Percentiles rank a stretch among this genome's conserved stretches.
Evolutionary conservation across 1,140 invertebrate species (phyloP).

Genomic region (Oedothorax gibbosus): DNA sequence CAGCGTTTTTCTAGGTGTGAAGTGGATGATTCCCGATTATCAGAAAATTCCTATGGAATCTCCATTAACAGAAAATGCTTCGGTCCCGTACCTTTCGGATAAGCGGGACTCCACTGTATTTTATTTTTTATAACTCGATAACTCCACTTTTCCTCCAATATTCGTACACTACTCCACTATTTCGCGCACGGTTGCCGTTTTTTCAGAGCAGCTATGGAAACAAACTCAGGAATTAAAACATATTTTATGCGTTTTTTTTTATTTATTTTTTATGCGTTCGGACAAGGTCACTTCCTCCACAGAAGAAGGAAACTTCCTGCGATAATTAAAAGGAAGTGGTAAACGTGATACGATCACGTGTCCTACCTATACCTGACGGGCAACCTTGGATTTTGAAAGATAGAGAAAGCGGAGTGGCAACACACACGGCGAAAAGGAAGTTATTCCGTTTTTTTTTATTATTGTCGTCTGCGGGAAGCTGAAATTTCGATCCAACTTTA

Average conservation of each 20-base stretch:
- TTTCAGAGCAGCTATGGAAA: conserved; percentile 32
- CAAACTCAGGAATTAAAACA: conserved; percentile 12
- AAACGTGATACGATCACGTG: conserved; percentile 6
- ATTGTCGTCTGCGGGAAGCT: conserved; percentile 4
- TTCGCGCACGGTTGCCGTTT: conserved; percentile 31
- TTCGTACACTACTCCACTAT: background rate
- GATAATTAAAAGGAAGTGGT: conserved; percentile 31
- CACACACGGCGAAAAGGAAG: conserved; percentile 8
- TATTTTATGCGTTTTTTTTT: no score
- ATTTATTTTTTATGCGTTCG: no score
- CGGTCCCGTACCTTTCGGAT: no score
- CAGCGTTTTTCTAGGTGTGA: no score
- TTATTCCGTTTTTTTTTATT: conserved; percentile 18
- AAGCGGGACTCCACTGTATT: no score
- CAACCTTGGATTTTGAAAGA: conserved; percentile 51
- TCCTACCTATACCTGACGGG: conserved; percentile 41
- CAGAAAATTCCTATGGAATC: no score
- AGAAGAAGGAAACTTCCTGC: conserved; percentile 41
- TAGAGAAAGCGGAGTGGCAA: conserved; percentile 1
- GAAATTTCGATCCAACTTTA: no score
- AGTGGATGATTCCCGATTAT: no score
- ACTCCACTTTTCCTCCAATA: no score
- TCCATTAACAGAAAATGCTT: no score
- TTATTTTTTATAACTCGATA: no score
- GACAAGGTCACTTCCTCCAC: conserved; percentile 50